Base-by-base conservation (phyloP, 2,888 invertebrate genomes). In the Cryptus viduatorius region DNA sequence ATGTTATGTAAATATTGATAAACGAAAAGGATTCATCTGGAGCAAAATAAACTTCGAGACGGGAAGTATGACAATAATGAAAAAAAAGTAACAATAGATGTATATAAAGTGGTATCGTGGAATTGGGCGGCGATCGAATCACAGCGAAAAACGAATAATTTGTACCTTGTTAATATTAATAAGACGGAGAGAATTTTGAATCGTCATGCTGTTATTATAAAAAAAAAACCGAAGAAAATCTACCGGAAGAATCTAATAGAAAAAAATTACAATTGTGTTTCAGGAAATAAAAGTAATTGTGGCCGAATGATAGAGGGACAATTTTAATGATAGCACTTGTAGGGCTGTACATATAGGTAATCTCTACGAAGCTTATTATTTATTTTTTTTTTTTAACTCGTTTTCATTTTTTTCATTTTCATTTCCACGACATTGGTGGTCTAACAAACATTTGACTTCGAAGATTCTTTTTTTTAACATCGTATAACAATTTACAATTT, bases 331-430 rank as follows among this genome's bases (percentile, higher is more conserved):
- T 92, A 91, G 86, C 90, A 89, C 91, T 91, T 90, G 83, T 92
- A 91, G 88, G 84, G 88, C 87, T 91, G 89, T 90, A 89, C 87
- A 90, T 93, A 93, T 93, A 93, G 93, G 93, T 93, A 93, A 93
- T 91, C 82, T 68, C 86, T 89, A 88, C 88, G 89, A 93, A 92
- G 92, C 93, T 93, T 93, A 93, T 90, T 75, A 65, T 75, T 75
- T 48, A 85, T 86, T 85, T 81, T 72, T 83, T 78, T 88, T 87
- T 82, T 87, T 75, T 56, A 19, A 73, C 42, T 50, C 53, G 53
- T 72, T 56, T 67, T 42, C 59, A 59, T 59, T 73, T 65, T 53
- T 65, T 59, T 48, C 12, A 24, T 68, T 81, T 50, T 24, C 37
- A 50, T 29, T 68, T 37, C 48, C 71, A 19, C 16, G 71, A 48